Conservation (phyloP, 2,113 vertebrate species). For the Oryzias melastigma region DNA sequence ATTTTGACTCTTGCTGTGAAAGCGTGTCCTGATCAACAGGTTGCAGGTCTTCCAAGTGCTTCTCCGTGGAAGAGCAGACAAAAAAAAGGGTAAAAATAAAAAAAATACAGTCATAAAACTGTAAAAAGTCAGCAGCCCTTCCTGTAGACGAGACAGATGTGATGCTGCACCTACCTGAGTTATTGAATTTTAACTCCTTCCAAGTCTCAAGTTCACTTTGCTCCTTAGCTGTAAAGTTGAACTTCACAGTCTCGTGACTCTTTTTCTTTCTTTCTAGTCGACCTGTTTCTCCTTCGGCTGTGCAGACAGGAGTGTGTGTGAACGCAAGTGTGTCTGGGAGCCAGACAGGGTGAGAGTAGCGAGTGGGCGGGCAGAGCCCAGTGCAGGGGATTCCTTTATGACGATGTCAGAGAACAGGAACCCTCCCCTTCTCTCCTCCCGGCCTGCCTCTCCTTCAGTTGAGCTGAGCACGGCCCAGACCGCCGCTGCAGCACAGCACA, state of each 20-base stretch:
- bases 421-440: conserved; percentile 58
- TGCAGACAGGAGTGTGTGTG: conserved; percentile 69
- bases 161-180: conserved; percentile 60
- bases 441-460: conserved; percentile 14
- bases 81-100: conserved; percentile 12
- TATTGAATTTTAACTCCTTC: conserved; percentile 34
- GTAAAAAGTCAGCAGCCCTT: conserved; percentile 26
- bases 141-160: conserved; percentile 5
- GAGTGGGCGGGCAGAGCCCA: conserved; percentile 62
- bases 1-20: conserved; percentile 22
- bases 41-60: conserved; percentile 43
- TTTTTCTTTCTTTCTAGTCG: conserved; percentile 32
- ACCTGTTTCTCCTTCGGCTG: conserved; percentile 44
- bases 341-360: conserved; percentile 78
- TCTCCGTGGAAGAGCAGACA: conserved; percentile 28
- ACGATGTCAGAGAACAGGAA: conserved; percentile 75
- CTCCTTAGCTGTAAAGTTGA: conserved; percentile 40
- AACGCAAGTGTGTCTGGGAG: conserved; percentile 73
- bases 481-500: conserved; percentile 56
- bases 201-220: conserved; percentile 30
- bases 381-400: conserved; percentile 82
- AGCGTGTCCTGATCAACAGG: conserved; percentile 65
- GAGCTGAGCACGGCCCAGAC: conserved; percentile 17
- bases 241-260: conserved; percentile 51
- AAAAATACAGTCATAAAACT: conserved; percentile 48